A percentile compares a stretch with the other conserved stretches of the same genome.
Conservation (phyloP, 2,113 vertebrate species). For the Nerophis lumbriciformis region DNA sequence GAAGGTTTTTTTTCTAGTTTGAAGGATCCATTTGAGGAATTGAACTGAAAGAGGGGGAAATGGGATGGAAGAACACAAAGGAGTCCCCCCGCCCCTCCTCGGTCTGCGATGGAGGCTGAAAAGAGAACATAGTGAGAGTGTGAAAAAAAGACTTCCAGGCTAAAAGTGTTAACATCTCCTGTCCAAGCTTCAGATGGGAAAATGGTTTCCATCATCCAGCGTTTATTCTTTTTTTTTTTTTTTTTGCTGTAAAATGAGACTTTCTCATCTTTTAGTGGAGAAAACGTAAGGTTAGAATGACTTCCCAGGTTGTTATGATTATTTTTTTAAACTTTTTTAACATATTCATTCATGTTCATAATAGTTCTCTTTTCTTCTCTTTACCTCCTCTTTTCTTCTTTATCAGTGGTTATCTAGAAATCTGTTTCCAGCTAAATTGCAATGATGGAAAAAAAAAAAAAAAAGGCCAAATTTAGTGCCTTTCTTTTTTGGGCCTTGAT, state of each 20-base stretch:
- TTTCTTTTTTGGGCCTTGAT: slow-evolving; percentile 2
- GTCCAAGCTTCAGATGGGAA: slow-evolving; percentile 15
- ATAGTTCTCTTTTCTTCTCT: slow-evolving; percentile 17
- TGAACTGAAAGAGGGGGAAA: slow-evolving; percentile 23
- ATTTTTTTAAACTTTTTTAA: slow-evolving; percentile 18
- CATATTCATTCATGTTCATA: slow-evolving; percentile 5
- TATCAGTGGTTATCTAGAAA: slow-evolving; percentile 47
- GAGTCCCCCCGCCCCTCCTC: slow-evolving; percentile 17
- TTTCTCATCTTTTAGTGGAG: neutral
- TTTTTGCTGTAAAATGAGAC: slow-evolving; percentile 19
- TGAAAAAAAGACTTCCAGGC: slow-evolving; percentile 20
- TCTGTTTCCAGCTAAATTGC: slow-evolving; percentile 19
- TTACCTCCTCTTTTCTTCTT: slow-evolving; percentile 7
- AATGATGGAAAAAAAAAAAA: neutral
- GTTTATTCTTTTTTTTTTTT: slow-evolving; percentile 20
- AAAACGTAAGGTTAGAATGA: slow-evolving; percentile 16
- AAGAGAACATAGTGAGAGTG: slow-evolving; percentile 23
- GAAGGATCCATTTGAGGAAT: slow-evolving; percentile 42
- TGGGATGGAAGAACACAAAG: slow-evolving; percentile 43
- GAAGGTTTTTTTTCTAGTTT: slow-evolving; percentile 28
- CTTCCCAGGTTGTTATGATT: slow-evolving; percentile 10
- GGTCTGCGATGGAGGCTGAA: slow-evolving; percentile 17
- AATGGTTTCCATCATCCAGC: slow-evolving; percentile 18
- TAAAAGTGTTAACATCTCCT: slow-evolving; percentile 34
- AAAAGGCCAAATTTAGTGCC: slow-evolving; percentile 12